Conservation (phyloP, 2,888 invertebrate species). For the Agriopis aurantiaria region DNA sequence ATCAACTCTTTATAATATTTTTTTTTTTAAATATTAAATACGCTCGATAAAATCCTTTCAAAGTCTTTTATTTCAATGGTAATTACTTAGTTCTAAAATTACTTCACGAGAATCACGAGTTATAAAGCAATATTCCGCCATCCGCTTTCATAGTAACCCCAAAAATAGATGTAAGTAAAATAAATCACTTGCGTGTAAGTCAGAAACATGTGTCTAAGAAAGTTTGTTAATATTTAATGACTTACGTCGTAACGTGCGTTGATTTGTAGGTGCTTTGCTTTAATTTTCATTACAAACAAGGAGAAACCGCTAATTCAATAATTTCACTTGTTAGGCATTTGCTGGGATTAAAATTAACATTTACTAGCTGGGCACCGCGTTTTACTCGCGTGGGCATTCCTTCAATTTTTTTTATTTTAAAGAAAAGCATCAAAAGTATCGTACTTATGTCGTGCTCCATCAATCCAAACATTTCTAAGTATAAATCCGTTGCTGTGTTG, state of each 20-base stretch:
- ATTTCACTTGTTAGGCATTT: constrained; percentile 61
- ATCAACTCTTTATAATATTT: too few relatives aligned
- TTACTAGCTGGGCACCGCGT: not conserved
- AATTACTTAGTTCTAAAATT: too few relatives aligned
- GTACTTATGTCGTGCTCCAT: not conserved
- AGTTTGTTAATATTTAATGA: constrained; percentile 85
- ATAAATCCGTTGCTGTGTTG: too few relatives aligned
- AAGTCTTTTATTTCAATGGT: too few relatives aligned
- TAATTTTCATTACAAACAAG: constrained; percentile 71
- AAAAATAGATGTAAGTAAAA: constrained; percentile 34
- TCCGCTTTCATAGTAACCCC: constrained; percentile 43
- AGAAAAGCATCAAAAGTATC: too few relatives aligned
- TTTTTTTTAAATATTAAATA: too few relatives aligned
- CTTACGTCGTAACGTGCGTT: constrained; percentile 63
- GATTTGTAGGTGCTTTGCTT: constrained; percentile 78
- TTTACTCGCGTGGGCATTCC: too few relatives aligned
- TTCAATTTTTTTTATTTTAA: too few relatives aligned
- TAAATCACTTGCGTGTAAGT: constrained; percentile 62
- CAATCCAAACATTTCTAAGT: too few relatives aligned
- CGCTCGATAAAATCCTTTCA: too few relatives aligned
- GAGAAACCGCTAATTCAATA: constrained; percentile 76
- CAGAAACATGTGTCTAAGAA: constrained; percentile 83
- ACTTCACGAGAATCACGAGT: too few relatives aligned
- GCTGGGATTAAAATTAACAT: not conserved
- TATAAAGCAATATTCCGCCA: constrained; percentile 9